A percentile compares a stretch with the other conserved stretches of the same genome.
Conservation (phyloP, 2,888 invertebrate genomes). For the Perizoma affinitatum region DNA sequence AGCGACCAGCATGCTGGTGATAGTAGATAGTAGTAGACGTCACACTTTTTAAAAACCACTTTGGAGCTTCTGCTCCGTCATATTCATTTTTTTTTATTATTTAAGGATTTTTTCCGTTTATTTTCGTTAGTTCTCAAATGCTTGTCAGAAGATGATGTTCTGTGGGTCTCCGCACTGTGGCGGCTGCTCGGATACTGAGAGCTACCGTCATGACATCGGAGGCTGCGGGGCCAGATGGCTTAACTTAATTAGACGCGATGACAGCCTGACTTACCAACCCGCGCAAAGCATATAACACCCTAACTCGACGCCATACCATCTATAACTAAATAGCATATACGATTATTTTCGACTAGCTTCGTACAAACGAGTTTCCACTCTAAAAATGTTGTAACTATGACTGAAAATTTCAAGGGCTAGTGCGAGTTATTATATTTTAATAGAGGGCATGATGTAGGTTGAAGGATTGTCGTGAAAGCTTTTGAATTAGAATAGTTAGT, state of each 20-base stretch:
- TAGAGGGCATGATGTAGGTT: constrained; percentile 33
- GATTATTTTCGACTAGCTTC: background rate
- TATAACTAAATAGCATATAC: background rate
- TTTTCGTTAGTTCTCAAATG: too few relatives aligned
- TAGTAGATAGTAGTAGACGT: too few relatives aligned
- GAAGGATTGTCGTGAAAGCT: constrained; percentile 33
- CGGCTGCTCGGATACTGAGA: background rate
- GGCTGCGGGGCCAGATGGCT: constrained; percentile 15
- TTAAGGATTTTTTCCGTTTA: too few relatives aligned
- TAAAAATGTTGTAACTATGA: background rate
- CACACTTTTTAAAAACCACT: too few relatives aligned
- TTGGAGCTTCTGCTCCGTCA: too few relatives aligned
- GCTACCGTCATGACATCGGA: constrained; percentile 13
- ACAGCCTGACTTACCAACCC: constrained; percentile 11
- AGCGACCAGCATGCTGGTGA: too few relatives aligned
- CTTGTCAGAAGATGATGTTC: background rate
- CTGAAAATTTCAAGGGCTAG: background rate
- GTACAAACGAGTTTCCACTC: background rate
- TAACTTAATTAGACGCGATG: constrained; percentile 30
- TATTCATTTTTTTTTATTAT: too few relatives aligned
- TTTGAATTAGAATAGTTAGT: constrained; percentile 36
- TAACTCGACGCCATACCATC: constrained; percentile 4
- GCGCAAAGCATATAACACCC: constrained; percentile 5
- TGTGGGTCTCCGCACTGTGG: constrained; percentile 1
- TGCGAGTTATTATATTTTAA: constrained; percentile 25